These are phyloP conservation scores for Chloromyia formosa DNA, from an alignment of 2,888 invertebrate species.

Conservation along the genomic window DNA sequence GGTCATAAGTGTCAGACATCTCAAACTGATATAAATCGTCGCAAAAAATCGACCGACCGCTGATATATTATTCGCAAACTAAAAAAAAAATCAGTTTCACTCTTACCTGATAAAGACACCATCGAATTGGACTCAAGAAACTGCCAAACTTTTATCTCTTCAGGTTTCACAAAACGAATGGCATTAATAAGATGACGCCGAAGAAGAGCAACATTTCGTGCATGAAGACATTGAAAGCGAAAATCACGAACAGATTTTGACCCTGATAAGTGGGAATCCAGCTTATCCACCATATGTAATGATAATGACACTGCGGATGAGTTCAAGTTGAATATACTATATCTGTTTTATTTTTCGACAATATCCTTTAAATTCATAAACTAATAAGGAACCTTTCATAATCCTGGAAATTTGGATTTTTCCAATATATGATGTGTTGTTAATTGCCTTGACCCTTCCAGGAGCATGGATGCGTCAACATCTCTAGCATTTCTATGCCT, in stretches of 20 bases:
- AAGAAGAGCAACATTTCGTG: constrained; percentile 2
- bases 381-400: too few species aligned
- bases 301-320: constrained; percentile 30
- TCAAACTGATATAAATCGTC: background rate
- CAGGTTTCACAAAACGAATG: background rate
- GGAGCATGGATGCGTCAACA: too few species aligned
- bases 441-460: too few species aligned
- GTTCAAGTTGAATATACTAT: background rate
- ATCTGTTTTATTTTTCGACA: too few species aligned
- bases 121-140: background rate
- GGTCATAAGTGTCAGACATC: background rate
- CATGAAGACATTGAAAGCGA: constrained; percentile 32
- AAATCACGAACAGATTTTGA: constrained; percentile 36
- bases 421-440: too few species aligned
- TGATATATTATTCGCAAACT: too few species aligned
- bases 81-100: constrained; percentile 8
- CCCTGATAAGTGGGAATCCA: constrained; percentile 31
- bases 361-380: too few species aligned
- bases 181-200: background rate
- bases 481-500: too few species aligned
- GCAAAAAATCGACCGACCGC: too few species aligned
- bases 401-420: too few species aligned
- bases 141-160: background rate
- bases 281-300: background rate
- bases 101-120: background rate